Percentiles rank a stretch among this genome's conserved stretches.
These are phyloP conservation scores for Seriola quinqueradiata DNA, from an alignment of 2,113 vertebrate species.

Conservation along the genomic window DNA sequence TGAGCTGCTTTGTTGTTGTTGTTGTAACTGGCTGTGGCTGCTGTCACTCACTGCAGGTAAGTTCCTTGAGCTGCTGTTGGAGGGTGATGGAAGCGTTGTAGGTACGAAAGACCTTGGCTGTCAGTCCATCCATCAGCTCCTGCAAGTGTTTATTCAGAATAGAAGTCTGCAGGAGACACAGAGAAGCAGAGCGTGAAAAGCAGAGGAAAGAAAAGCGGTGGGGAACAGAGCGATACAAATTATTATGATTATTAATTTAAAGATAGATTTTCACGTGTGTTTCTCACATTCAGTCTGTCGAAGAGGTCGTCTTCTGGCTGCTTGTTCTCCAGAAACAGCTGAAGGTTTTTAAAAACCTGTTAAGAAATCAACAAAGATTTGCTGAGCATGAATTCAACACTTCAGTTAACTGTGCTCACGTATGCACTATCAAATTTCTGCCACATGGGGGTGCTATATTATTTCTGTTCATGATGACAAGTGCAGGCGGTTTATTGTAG, in stretches of 20 bases:
- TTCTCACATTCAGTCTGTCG: slow-evolving; percentile 95
- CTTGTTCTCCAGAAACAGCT: slow-evolving; percentile 98
- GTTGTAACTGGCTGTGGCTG: not conserved
- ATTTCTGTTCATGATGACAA: slow-evolving; percentile 34
- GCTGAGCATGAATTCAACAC: not conserved
- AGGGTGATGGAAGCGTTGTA: slow-evolving; percentile 99
- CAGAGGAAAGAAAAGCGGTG: not conserved
- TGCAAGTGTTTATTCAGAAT: slow-evolving; percentile 99
- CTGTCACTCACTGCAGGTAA: slow-evolving; percentile 90
- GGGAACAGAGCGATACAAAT: not conserved
- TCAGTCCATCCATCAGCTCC: slow-evolving; percentile 98
- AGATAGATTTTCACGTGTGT: not conserved
- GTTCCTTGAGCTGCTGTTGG: slow-evolving; percentile 96
- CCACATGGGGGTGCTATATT: slow-evolving; percentile 47
- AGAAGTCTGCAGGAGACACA: slow-evolving; percentile 92
- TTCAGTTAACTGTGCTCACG: not conserved
- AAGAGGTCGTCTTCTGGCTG: slow-evolving; percentile 97
- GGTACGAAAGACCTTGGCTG: slow-evolving; percentile 98
- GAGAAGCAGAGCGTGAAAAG: slow-evolving; percentile 43
- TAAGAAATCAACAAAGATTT: slow-evolving; percentile 14
- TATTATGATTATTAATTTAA: not conserved
- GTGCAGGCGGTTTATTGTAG: slow-evolving; percentile 25
- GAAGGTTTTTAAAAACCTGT: slow-evolving; percentile 98
- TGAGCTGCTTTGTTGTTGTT: not conserved
- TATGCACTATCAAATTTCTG: slow-evolving; percentile 30